A percentile compares a stretch with the other conserved stretches of the same genome.
Conservation (phyloP, 1,140 invertebrate species). For the Nautilus pompilius region DNA sequence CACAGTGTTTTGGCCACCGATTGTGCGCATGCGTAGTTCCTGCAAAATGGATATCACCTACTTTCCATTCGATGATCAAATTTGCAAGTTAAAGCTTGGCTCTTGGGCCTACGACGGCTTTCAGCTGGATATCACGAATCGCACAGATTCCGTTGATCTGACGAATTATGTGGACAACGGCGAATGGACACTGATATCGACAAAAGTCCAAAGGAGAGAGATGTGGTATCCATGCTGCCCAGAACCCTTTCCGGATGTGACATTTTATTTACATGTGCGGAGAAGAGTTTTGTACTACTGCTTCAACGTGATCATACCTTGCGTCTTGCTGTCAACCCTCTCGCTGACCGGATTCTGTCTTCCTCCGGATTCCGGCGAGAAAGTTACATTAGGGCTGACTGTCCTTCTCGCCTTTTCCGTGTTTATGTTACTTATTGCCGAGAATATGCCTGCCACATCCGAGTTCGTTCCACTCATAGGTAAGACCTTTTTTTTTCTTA, state of each 20-base stretch:
- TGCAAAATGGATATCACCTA: constrained; percentile 98
- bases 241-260: constrained; percentile 62
- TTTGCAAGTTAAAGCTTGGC: constrained; percentile 80
- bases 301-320: constrained; percentile 54
- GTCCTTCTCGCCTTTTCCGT: constrained; percentile 64
- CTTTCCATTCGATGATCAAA: constrained; percentile 99
- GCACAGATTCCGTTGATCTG: constrained; percentile 38
- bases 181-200: constrained; percentile 48
- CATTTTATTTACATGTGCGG: constrained; percentile 55
- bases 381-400: constrained; percentile 54
- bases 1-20: constrained; percentile 63
- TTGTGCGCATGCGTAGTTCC: constrained; percentile 60
- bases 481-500: constrained; percentile 38
- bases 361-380: constrained; percentile 51
- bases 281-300: constrained; percentile 47
- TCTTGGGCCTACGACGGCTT: constrained; percentile 64
- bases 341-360: constrained; percentile 42
- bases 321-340: constrained; percentile 49
- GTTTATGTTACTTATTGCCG: constrained; percentile 64
- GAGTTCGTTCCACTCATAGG: constrained; percentile 63
- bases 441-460: constrained; percentile 64
- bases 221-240: constrained; percentile 49
- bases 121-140: constrained; percentile 52
- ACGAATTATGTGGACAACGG: constrained; percentile 48
- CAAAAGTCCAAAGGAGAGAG: constrained; percentile 40